phyloP scores from a whole-genome alignment of 2,888 invertebrate genomes.

The Tyria jacobaeae region DNA sequence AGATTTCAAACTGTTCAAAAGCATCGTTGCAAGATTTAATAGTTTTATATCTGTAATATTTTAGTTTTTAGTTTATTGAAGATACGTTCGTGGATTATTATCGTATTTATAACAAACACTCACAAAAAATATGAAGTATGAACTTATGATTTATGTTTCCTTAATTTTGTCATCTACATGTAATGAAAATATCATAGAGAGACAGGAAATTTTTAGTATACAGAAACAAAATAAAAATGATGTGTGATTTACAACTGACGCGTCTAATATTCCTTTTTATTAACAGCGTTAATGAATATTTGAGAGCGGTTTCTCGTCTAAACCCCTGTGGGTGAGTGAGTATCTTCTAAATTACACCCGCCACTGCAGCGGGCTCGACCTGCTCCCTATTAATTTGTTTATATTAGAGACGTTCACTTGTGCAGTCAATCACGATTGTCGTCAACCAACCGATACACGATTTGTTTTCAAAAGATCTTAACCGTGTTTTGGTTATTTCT shows the following conservation, averaged over 20 bases:
- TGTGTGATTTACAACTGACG: conserved; percentile 72
- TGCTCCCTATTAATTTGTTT: conserved; percentile 85
- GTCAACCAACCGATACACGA: conserved; percentile 84
- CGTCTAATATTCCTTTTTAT: conserved; percentile 68
- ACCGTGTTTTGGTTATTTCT: conserved; percentile 86
- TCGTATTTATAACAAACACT: conserved; percentile 35
- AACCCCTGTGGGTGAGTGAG: conserved; percentile 52
- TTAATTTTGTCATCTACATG: conserved; percentile 63
- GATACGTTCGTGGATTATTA: conserved; percentile 49
- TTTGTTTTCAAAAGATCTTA: conserved; percentile 86
- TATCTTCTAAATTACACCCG: conserved; percentile 65
- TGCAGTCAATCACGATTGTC: conserved; percentile 86
- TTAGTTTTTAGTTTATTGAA: conserved; percentile 53
- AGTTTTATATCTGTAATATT: conserved; percentile 32
- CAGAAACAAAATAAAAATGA: conserved; percentile 62
- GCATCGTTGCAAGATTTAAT: conserved; percentile 30
- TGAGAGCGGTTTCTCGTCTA: conserved; percentile 55
- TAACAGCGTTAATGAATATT: conserved; percentile 68
- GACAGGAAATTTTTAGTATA: conserved; percentile 74
- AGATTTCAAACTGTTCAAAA: conserved; percentile 53
- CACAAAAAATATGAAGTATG: conserved; percentile 59
- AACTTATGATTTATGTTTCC: conserved; percentile 73
- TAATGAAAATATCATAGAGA: conserved; percentile 69
- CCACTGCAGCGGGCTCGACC: conserved; percentile 62
- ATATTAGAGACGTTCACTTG: conserved; percentile 85